Evolutionary conservation across 2,113 vertebrate species (phyloP), one percentile per base, ranked within the genome.

Genomic region (Thalassarche chlororhynchos): DNA sequence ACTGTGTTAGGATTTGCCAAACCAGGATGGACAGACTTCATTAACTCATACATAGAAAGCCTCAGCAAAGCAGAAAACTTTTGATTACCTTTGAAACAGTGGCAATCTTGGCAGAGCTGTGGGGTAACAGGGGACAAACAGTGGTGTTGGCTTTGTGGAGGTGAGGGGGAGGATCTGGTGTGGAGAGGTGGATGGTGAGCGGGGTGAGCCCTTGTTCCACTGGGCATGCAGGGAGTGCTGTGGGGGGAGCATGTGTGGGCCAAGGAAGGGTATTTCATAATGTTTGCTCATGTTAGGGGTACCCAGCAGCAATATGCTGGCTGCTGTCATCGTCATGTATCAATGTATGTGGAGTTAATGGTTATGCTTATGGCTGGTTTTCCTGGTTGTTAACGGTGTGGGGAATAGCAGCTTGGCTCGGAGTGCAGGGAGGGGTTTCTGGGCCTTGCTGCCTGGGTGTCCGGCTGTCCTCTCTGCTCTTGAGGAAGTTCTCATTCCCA

Each of bases 201-300:
- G 1, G 12, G 11, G 10, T 4, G 6, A 54, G 34, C 20, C 49
- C 9, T 44, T 85, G 24, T 28, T 65, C 18, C 6, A 2, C 1
- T 0, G 5, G 26, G 7, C 18, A 29, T 26, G 24, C 28, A 49
- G 58, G 54, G 31, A 46, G 36, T 3, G 0, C 9, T 47, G 23
- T 28, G 12, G 2, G 19, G 12, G 15, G n/a, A 28, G 52, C 2
- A 6, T 13, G 6, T 34, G 26, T 75, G 44, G 26, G 20, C 12
- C 0, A 0, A 5, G n/a, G 25, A 66, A 65, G 21, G 23, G 6
- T n/a, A 21, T 46, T 89, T 71, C 25, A 8, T 14, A 38, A 23
- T 51, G 31, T 51, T 34, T 80, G 31, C 34, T 49, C 17, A 9
- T 0, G 1, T 36, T 51, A 40, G 14, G 7, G 3, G 16, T 78